Evolutionary conservation across 2,797 vertebrate genomes (phyloP).

Genomic region (Hippocampus kuda): DNA sequence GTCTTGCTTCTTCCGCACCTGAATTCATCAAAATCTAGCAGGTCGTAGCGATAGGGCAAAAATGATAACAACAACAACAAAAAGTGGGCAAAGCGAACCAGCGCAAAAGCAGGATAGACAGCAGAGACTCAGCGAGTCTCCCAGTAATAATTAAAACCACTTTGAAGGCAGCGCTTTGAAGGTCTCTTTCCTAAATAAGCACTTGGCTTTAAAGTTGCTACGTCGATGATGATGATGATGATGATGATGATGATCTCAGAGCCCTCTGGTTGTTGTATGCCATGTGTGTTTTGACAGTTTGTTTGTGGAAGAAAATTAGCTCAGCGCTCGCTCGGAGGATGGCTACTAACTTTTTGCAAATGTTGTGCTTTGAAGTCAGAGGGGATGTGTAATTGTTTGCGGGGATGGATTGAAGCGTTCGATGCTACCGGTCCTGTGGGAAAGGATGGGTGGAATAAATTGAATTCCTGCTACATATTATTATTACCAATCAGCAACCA

Average conservation of each 20-base stretch:
- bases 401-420: neutral
- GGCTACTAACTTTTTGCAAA: slow-evolving; percentile 23
- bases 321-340: slow-evolving; percentile 19
- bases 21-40: slow-evolving; percentile 1
- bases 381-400: neutral
- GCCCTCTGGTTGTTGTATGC: slow-evolving; percentile 23
- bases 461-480: neutral
- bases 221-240: slow-evolving; percentile 10
- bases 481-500: slow-evolving; percentile 2
- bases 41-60: neutral
- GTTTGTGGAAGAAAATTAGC: slow-evolving; percentile 45
- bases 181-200: slow-evolving; percentile 29
- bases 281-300: slow-evolving; percentile 38
- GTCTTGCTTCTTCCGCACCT: neutral
- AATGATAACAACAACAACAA: neutral
- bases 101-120: slow-evolving; percentile 18
- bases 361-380: slow-evolving; percentile 41
- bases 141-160: slow-evolving; percentile 46
- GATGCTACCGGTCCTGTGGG: neutral
- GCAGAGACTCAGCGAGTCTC: slow-evolving; percentile 26
- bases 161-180: slow-evolving; percentile 51
- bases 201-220: slow-evolving; percentile 30
- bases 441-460: neutral
- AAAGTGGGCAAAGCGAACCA: neutral
- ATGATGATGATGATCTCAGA: slow-evolving; percentile 32